These are phyloP conservation scores for Serripes groenlandicus DNA, from an alignment of 2,888 invertebrate genomes.

Conservation along the genomic window DNA sequence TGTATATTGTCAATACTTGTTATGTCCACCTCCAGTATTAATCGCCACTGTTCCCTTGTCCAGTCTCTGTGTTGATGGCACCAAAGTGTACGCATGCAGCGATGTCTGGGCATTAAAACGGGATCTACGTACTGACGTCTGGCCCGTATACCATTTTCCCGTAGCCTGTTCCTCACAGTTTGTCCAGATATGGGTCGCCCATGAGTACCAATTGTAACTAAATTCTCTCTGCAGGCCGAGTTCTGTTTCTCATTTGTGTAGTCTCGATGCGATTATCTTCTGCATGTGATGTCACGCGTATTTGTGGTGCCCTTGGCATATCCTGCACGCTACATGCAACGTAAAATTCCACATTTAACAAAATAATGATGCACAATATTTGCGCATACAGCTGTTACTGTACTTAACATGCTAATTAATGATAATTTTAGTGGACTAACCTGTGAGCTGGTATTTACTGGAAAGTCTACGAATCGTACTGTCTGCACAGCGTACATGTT, in stretches of 20 bases:
- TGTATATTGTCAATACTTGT: too few species aligned
- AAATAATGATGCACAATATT: too few species aligned
- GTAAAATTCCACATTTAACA: too few species aligned
- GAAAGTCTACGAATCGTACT: too few species aligned
- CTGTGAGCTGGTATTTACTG: too few species aligned
- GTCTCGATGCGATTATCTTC: slow-evolving; percentile 9
- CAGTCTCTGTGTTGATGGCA: slow-evolving; percentile 1
- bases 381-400: too few species aligned
- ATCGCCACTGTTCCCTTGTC: too few species aligned
- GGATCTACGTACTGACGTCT: slow-evolving; percentile 22
- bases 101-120: too few species aligned
- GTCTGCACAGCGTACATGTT: too few species aligned
- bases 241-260: not conserved
- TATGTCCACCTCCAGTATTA: too few species aligned
- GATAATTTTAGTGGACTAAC: too few species aligned
- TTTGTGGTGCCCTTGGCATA: not conserved
- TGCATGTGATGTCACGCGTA: not conserved
- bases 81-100: slow-evolving; percentile 3
- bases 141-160: slow-evolving; percentile 10
- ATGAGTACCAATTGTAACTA: slow-evolving; percentile 30
- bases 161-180: slow-evolving; percentile 30
- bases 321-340: slow-evolving; percentile 4
- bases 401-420: too few species aligned
- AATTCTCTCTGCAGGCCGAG: slow-evolving; percentile 2
- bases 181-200: slow-evolving; percentile 10